These are phyloP conservation scores for Datnioides undecimradiatus DNA, from an alignment of 2,113 vertebrate species.

Conservation along the genomic window DNA sequence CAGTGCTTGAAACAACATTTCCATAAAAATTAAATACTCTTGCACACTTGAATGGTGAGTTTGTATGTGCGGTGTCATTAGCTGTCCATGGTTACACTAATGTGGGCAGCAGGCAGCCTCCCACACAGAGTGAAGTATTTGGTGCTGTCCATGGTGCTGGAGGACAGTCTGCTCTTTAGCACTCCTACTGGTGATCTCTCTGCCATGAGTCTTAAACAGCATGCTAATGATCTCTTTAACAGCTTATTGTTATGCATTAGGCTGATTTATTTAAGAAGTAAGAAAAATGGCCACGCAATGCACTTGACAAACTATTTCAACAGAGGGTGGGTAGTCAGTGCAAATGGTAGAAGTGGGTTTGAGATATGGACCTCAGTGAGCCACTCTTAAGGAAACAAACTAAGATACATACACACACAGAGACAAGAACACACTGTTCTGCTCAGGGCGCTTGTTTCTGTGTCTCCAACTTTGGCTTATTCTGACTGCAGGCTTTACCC, in stretches of 20 bases:
- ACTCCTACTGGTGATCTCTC: not conserved
- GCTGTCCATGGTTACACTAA: constrained; percentile 10
- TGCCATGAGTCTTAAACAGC: constrained; percentile 8
- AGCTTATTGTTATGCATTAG: constrained; percentile 4
- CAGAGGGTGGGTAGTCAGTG: not conserved
- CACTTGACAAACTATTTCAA: constrained; percentile 6
- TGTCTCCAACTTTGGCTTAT: constrained; percentile 47
- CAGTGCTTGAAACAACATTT: not conserved
- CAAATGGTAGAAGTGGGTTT: not conserved
- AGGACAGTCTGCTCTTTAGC: constrained; percentile 12
- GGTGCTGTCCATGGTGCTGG: constrained; percentile 65
- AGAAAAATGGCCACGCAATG: not conserved
- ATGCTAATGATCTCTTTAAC: not conserved
- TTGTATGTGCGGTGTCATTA: constrained; percentile 4
- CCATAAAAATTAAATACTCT: not conserved
- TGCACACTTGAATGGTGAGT: not conserved
- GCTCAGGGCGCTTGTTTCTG: constrained; percentile 38
- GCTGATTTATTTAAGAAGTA: not conserved
- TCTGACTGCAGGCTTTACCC: constrained; percentile 42
- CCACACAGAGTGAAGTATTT: constrained; percentile 19
- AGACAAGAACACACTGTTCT: constrained; percentile 18
- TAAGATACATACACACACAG: not conserved
- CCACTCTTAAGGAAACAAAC: constrained; percentile 20
- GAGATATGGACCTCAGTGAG: constrained; percentile 26
- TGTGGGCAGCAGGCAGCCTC: constrained; percentile 21